A percentile compares a stretch with the other conserved stretches of the same genome.
Conservation (phyloP, 2,113 vertebrate genomes). For the Acrocephalus kingi region DNA sequence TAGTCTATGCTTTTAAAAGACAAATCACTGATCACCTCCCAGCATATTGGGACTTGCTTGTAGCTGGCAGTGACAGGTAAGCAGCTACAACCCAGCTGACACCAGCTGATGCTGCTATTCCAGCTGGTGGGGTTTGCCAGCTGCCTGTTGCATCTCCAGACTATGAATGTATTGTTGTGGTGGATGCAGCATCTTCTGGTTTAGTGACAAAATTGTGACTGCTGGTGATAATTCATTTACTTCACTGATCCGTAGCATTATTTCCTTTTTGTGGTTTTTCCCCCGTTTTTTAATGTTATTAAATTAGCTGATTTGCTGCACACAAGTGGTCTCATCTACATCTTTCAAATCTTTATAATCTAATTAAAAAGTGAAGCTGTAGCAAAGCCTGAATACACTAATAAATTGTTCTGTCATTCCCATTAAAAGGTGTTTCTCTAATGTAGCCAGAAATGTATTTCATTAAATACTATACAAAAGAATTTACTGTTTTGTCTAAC, state of each 20-base stretch:
- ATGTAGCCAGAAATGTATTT: constrained; percentile 48
- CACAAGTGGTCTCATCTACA: neutral
- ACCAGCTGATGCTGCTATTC: neutral
- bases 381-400: neutral
- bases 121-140: neutral
- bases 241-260: neutral
- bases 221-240: neutral
- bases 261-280: neutral
- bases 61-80: constrained; percentile 52
- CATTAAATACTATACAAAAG: constrained; percentile 43
- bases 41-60: neutral
- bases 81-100: neutral
- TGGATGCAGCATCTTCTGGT: constrained; percentile 13
- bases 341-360: neutral
- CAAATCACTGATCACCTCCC: constrained; percentile 25
- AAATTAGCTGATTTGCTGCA: constrained; percentile 24
- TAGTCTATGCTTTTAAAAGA: constrained; percentile 32
- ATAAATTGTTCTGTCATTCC: constrained; percentile 21
- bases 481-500: constrained; percentile 60
- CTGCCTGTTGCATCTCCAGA: neutral
- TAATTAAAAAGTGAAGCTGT: neutral
- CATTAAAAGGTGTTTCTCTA: constrained; percentile 59
- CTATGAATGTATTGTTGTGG: neutral
- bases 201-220: constrained; percentile 13
- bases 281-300: neutral